Percentiles rank a stretch among this genome's conserved stretches.
Evolutionary conservation across 2,113 vertebrate genomes (phyloP).

Genomic region (Engystomops pustulosus): DNA sequence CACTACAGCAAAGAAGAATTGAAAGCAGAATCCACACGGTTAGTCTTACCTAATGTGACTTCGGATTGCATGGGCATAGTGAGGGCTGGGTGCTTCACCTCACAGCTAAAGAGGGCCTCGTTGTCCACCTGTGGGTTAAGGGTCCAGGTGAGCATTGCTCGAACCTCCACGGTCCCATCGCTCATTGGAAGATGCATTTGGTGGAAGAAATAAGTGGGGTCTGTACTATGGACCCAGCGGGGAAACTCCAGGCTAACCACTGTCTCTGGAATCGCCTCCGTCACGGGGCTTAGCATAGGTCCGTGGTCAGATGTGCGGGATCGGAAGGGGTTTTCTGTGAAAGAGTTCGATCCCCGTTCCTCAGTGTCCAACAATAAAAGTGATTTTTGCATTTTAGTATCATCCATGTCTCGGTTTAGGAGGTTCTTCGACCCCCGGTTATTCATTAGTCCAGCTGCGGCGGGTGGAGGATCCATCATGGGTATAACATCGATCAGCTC

Average conservation of each 20-base stretch:
- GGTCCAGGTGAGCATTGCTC: constrained; percentile 89
- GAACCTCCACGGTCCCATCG: constrained; percentile 87
- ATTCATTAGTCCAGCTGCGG: constrained; percentile 56
- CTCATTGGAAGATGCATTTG: constrained; percentile 76
- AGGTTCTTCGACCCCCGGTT: constrained; percentile 73
- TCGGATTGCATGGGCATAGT: constrained; percentile 96
- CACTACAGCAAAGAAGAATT: no score
- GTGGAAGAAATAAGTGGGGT: constrained; percentile 87
- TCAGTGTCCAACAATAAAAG: constrained; percentile 77
- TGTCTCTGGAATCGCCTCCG: constrained; percentile 86
- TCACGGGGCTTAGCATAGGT: constrained; percentile 67
- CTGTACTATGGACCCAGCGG: constrained; percentile 86
- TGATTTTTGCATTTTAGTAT: constrained; percentile 85
- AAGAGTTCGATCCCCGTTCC: constrained; percentile 64
- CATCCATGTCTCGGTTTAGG: constrained; percentile 82
- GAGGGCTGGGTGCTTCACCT: constrained; percentile 92
- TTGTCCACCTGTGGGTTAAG: constrained; percentile 93
- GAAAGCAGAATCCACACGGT: background rate
- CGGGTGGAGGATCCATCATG: constrained; percentile 74
- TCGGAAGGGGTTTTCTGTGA: constrained; percentile 74
- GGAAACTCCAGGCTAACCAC: constrained; percentile 95
- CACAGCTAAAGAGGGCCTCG: constrained; percentile 93
- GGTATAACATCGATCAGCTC: constrained; percentile 85
- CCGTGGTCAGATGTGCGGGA: constrained; percentile 73
- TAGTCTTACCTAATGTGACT: constrained; percentile 86